A percentile compares a stretch with the other conserved stretches of the same genome.
These are phyloP conservation scores for Pterocles orientalis DNA, from an alignment of 2,113 vertebrate species.

Conservation along the genomic window DNA sequence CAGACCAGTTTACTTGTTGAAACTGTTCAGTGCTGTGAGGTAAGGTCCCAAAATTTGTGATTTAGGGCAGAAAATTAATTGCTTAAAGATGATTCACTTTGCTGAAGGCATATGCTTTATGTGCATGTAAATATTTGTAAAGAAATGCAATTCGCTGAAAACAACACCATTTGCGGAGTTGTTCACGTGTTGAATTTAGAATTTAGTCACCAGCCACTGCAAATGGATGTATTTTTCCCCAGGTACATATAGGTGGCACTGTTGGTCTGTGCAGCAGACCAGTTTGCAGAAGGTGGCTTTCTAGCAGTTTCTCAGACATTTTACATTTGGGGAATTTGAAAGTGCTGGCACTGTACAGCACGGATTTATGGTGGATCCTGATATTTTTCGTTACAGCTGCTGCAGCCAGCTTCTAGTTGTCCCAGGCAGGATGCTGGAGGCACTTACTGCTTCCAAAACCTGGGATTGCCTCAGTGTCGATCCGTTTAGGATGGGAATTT, in stretches of 20 bases:
- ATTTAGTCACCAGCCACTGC: not conserved
- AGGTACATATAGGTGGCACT: not conserved
- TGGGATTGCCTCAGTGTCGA: rapidly evolving
- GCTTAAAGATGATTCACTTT: not conserved
- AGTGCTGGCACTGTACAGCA: not conserved
- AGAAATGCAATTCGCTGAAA: not conserved
- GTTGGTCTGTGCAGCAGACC: not conserved
- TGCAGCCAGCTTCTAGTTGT: not conserved
- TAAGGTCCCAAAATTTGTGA: not conserved
- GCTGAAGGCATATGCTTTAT: not conserved
- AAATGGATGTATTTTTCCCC: not conserved
- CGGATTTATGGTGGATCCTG: not conserved
- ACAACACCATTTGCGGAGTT: rapidly evolving
- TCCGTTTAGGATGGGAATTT: not conserved
- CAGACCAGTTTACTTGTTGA: not conserved
- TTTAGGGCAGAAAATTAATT: not conserved
- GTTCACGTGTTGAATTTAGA: not conserved
- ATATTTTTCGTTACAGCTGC: not conserved
- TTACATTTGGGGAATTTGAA: not conserved
- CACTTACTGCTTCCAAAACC: not conserved
- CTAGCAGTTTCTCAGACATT: slow-evolving; percentile 28
- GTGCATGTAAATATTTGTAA: not conserved
- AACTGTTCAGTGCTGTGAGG: not conserved
- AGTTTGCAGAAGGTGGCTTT: not conserved
- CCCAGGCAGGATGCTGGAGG: not conserved